Conservation (phyloP, 2,113 vertebrate species). For the Mobula hypostoma region DNA sequence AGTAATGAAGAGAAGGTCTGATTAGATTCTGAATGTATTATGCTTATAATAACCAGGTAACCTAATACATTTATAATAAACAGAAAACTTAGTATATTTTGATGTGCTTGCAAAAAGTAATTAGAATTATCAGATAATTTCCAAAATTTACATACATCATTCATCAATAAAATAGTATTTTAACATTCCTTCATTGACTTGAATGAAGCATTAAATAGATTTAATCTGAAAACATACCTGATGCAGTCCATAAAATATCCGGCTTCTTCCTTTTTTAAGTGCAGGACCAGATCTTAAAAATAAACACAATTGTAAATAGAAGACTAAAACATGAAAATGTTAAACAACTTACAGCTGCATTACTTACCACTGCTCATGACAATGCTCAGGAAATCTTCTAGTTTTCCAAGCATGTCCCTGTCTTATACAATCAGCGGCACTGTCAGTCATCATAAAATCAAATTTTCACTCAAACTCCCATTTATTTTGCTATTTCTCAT, state of each 20-base stretch:
- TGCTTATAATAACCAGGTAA: not conserved
- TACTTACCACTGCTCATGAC: not conserved
- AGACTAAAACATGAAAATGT: not conserved
- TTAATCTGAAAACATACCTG: constrained; percentile 60
- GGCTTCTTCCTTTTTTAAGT: constrained; percentile 83
- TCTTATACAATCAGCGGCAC: not conserved
- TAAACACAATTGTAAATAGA: not conserved
- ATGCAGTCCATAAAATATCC: constrained; percentile 81
- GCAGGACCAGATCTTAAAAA: constrained; percentile 75
- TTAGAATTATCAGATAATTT: constrained; percentile 17
- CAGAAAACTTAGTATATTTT: too few relatives aligned
- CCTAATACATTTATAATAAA: not conserved
- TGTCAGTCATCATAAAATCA: not conserved
- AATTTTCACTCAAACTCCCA: too few relatives aligned
- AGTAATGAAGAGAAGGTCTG: not conserved
- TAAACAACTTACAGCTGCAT: not conserved
- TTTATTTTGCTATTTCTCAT: not conserved
- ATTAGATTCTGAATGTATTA: not conserved
- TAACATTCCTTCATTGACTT: not conserved
- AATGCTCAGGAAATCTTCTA: not conserved
- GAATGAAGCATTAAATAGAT: not conserved
- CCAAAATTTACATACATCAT: not conserved
- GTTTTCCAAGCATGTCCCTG: not conserved
- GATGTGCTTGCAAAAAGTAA: not conserved
- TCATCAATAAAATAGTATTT: not conserved